A percentile compares a stretch with the other conserved stretches of the same genome.
These are phyloP conservation scores for Mirza zaza DNA, from an alignment of 2,113 vertebrate species.

Conservation along the genomic window DNA sequence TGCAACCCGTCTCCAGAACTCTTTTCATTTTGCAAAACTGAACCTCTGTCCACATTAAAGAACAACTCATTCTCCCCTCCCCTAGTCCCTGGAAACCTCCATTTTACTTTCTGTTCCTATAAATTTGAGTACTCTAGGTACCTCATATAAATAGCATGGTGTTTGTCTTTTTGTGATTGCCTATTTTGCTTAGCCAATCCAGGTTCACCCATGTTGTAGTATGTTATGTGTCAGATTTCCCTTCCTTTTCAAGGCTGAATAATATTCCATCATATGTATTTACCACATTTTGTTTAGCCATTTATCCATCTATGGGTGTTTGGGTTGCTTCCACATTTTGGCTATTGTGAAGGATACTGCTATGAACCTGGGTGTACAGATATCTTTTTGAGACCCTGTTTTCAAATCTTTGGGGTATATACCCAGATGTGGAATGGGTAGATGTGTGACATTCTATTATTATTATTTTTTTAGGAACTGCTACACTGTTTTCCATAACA, in stretches of 20 bases:
- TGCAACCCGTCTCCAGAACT: not conserved
- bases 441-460: not conserved
- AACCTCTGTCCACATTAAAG: not conserved
- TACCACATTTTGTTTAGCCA: not conserved
- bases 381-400: not conserved
- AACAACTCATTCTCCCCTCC: not conserved
- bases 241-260: not conserved
- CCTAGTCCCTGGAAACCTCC: not conserved
- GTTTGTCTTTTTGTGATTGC: not conserved
- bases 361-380: not conserved
- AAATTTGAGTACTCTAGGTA: not conserved
- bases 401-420: not conserved
- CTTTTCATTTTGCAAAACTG: not conserved
- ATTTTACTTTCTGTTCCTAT: not conserved
- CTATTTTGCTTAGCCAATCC: not conserved
- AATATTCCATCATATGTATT: not conserved
- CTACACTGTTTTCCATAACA: not conserved
- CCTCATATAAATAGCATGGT: not conserved
- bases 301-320: not conserved
- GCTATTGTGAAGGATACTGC: not conserved
- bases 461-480: not conserved
- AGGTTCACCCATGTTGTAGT: not conserved
- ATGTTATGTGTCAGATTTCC: not conserved
- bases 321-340: not conserved
- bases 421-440: not conserved